Evolutionary conservation across 2,797 vertebrate genomes (phyloP).

Genomic region (Ptychobarbus kaznakovi): DNA sequence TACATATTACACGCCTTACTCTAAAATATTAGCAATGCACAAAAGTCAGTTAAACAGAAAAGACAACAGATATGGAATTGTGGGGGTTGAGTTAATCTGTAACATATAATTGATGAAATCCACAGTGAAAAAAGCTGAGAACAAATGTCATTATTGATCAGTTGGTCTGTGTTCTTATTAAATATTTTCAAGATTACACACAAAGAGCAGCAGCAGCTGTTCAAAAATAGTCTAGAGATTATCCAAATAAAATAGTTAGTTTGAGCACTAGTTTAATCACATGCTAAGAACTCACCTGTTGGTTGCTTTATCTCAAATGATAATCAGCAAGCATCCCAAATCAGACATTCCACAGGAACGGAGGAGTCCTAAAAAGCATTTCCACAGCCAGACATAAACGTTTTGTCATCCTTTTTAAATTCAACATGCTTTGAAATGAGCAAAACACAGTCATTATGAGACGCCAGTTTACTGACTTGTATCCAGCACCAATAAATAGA

Average conservation of each 20-base stretch:
- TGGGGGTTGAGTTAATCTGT: not conserved
- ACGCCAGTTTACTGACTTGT: not conserved
- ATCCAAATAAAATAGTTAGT: not conserved
- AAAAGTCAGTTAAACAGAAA: not conserved
- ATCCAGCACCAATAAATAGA: not conserved
- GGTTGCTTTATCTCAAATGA: not conserved
- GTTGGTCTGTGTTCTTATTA: slow-evolving; percentile 6
- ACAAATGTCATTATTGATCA: slow-evolving; percentile 7
- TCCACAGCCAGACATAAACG: slow-evolving; percentile 43
- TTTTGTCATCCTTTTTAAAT: slow-evolving; percentile 4
- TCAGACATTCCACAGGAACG: not conserved
- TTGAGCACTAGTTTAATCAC: not conserved
- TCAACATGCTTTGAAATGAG: slow-evolving; percentile 9
- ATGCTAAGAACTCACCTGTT: not conserved
- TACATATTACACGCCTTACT: not conserved
- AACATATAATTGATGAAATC: not conserved
- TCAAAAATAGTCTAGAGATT: not conserved
- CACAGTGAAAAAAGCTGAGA: not conserved
- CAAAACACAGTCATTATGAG: slow-evolving; percentile 11
- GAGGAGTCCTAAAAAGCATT: slow-evolving; percentile 7
- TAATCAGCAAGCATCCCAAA: not conserved
- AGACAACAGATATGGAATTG: not conserved
- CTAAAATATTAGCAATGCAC: not conserved
- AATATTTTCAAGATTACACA: not conserved
- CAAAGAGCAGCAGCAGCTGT: too few relatives aligned